Percentiles rank a stretch among this genome's conserved stretches.
Conservation (phyloP, 2,888 invertebrate species). For the Cryptocephalus primarius region DNA sequence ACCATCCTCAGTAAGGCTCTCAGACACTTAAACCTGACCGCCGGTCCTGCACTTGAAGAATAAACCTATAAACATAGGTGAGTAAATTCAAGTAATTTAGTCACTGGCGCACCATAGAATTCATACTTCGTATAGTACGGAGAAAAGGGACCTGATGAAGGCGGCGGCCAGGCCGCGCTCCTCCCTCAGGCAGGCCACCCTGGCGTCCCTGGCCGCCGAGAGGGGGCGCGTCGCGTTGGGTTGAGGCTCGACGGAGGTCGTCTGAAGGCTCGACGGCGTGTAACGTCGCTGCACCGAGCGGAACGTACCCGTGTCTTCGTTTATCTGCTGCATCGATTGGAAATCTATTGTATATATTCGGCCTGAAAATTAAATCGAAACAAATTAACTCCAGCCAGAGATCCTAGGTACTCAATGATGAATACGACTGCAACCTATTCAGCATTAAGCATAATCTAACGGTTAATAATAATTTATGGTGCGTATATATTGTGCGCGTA, state of each 20-base stretch:
- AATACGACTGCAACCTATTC: too few species aligned
- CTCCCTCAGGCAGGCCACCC: conserved; percentile 58
- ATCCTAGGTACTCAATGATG: too few species aligned
- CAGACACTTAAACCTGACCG: conserved; percentile 93
- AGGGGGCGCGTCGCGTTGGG: conserved; percentile 21
- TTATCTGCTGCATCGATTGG: conserved; percentile 95
- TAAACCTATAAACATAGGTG: conserved; percentile 32
- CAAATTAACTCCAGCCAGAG: too few species aligned
- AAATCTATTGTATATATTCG: conserved; percentile 94
- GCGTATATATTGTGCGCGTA: too few species aligned
- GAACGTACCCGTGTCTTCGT: conserved; percentile 80
- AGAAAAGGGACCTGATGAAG: conserved; percentile 68
- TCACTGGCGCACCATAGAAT: too few species aligned
- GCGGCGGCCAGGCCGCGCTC: conserved; percentile 59
- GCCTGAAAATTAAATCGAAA: not conserved
- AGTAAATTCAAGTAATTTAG: too few species aligned
- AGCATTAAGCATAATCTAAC: too few species aligned
- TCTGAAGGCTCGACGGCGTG: conserved; percentile 47
- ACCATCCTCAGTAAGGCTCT: conserved; percentile 94
- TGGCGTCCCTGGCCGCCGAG: conserved; percentile 45
- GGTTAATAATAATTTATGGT: too few species aligned
- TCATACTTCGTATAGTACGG: conserved; percentile 85
- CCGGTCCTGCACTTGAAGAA: conserved; percentile 94
- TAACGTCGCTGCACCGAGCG: conserved; percentile 65
- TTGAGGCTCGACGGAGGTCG: conserved; percentile 22